These are phyloP conservation scores for Cantharis rustica DNA, from an alignment of 2,888 invertebrate genomes.

Conservation along the genomic window DNA sequence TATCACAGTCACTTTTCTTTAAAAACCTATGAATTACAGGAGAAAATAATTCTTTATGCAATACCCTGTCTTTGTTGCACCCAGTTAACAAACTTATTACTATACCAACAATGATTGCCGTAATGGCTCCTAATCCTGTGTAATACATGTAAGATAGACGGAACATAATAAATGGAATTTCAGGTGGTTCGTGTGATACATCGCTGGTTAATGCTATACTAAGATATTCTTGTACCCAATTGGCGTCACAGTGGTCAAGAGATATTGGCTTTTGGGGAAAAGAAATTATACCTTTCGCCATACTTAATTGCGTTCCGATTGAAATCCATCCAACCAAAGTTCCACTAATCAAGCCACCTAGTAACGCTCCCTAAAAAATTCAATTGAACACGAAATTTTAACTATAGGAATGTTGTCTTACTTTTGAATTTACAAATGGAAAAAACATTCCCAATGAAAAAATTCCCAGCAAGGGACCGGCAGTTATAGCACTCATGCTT, in stretches of 20 bases:
- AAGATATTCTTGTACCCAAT: conserved; percentile 50
- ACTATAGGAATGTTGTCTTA: conserved; percentile 49
- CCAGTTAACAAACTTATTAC: conserved; percentile 72
- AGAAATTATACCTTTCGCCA: conserved; percentile 65
- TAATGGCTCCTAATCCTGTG: conserved; percentile 71
- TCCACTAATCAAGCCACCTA: conserved; percentile 66
- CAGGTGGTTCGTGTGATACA: conserved; percentile 39
- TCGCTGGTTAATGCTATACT: conserved; percentile 38
- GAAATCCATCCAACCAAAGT: conserved; percentile 71
- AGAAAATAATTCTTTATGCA: conserved; percentile 66
- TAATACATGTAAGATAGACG: conserved; percentile 79
- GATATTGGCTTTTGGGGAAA: conserved; percentile 68
- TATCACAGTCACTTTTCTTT: conserved; percentile 39
- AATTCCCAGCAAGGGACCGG: conserved; percentile 72
- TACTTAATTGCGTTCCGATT: conserved; percentile 70
- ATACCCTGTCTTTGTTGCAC: conserved; percentile 62
- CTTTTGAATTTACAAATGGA: conserved; percentile 70
- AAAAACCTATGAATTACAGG: conserved; percentile 66
- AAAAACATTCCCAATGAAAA: conserved; percentile 74
- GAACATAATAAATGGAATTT: conserved; percentile 68
- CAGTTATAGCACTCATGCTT: conserved; percentile 72
- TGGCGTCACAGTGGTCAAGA: conserved; percentile 60
- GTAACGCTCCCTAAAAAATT: conserved; percentile 64
- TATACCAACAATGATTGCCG: conserved; percentile 68
- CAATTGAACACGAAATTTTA: background rate